Evolutionary conservation across 2,888 invertebrate species (phyloP).

Genomic region (Geotrupes spiniger): DNA sequence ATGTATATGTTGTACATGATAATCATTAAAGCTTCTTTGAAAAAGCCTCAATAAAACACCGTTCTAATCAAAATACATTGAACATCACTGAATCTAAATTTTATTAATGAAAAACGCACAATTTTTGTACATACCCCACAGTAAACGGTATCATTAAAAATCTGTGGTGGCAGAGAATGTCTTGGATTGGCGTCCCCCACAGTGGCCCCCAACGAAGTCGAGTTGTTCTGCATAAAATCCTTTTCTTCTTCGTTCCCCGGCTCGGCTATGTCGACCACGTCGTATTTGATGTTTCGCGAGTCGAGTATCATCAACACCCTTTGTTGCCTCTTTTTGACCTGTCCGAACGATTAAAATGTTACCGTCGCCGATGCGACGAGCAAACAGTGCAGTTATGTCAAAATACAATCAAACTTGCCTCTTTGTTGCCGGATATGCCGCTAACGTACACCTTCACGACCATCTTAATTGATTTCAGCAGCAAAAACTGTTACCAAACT

Average conservation of each 20-base stretch:
- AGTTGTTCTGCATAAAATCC: conserved; percentile 89
- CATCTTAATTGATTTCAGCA: conserved; percentile 55
- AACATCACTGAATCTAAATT: too few species aligned
- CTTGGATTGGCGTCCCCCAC: conserved; percentile 70
- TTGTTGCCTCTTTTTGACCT: conserved; percentile 96
- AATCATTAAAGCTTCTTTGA: too few species aligned
- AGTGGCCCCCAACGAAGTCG: conserved; percentile 71
- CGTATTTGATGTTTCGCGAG: conserved; percentile 85
- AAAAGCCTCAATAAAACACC: too few species aligned
- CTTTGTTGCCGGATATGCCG: conserved; percentile 91
- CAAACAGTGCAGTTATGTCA: conserved; percentile 8
- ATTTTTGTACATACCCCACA: conserved; percentile 80
- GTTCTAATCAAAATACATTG: too few species aligned
- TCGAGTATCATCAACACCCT: conserved; percentile 91
- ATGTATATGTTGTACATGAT: too few species aligned
- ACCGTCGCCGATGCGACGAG: background rate
- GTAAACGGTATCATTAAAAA: conserved; percentile 89
- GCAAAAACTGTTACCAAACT: conserved; percentile 18
- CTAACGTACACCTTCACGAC: conserved; percentile 89
- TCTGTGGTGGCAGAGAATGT: conserved; percentile 87
- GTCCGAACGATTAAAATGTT: conserved; percentile 38
- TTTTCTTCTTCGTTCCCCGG: conserved; percentile 85
- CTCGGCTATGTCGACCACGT: conserved; percentile 91
- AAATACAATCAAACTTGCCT: conserved; percentile 60
- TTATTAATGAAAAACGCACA: too few species aligned